Conservation (phyloP, 2,888 invertebrate species). For the Pyrocoelia pectoralis region DNA sequence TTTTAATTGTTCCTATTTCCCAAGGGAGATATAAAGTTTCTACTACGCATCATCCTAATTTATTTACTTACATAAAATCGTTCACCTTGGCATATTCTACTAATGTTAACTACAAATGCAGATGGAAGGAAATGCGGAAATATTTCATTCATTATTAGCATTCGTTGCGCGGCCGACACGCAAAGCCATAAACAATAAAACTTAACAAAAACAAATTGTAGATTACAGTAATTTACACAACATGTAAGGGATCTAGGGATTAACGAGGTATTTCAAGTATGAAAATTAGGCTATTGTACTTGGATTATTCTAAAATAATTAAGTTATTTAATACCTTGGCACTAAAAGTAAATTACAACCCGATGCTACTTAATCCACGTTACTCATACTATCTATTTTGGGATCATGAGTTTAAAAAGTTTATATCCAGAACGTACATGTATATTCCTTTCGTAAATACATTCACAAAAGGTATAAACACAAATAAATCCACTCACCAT, state of each 20-base stretch:
- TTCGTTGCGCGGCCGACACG: too few species aligned
- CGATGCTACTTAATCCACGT: neutral
- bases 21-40: too few species aligned
- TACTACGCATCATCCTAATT: too few species aligned
- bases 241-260: neutral
- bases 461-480: too few species aligned
- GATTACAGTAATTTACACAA: neutral
- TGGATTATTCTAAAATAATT: neutral
- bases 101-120: too few species aligned
- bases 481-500: constrained; percentile 76
- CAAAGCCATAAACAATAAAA: neutral
- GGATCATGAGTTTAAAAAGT: neutral
- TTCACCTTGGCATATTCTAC: too few species aligned
- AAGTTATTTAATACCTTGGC: neutral
- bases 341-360: constrained; percentile 1
- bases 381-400: constrained; percentile 3
- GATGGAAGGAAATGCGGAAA: too few species aligned
- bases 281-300: neutral
- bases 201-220: neutral
- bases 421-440: neutral
- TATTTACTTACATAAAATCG: too few species aligned
- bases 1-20: too few species aligned
- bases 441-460: neutral
- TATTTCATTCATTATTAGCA: too few species aligned
- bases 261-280: neutral